Percentiles rank a stretch among this genome's conserved stretches.
Evolutionary conservation across 2,797 vertebrate genomes (phyloP).

Genomic region (Melanogrammus aeglefinus): DNA sequence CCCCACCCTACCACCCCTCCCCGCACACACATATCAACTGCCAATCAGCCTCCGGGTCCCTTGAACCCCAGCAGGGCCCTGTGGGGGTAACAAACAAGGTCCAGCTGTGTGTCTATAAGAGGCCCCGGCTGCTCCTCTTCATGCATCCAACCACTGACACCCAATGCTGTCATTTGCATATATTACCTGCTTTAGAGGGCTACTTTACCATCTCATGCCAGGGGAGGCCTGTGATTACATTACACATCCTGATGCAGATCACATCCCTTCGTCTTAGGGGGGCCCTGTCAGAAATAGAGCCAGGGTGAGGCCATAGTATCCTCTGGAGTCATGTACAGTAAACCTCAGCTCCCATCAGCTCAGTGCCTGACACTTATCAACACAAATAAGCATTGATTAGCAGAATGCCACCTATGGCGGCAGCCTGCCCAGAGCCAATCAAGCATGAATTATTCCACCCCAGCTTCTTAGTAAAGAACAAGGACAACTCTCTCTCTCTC

Average conservation of each 20-base stretch:
- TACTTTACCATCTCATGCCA: conserved; percentile 47
- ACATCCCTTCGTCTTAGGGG: conserved; percentile 62
- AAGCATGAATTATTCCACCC: conserved; percentile 41
- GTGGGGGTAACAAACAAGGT: conserved; percentile 12
- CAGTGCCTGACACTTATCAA: conserved; percentile 45
- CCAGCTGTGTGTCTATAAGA: conserved; percentile 26
- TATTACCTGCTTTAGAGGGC: conserved; percentile 59
- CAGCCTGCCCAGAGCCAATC: conserved; percentile 27
- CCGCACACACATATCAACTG: conserved; percentile 34
- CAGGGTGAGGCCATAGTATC: neutral
- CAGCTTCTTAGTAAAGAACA: conserved; percentile 44
- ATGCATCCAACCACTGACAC: conserved; percentile 43
- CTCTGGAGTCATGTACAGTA: neutral
- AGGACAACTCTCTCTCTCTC: conserved; percentile 27
- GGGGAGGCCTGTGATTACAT: conserved; percentile 75
- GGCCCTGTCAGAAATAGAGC: conserved; percentile 39
- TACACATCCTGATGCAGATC: conserved; percentile 71
- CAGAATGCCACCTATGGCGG: conserved; percentile 23
- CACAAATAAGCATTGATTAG: conserved; percentile 55
- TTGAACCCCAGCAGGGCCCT: conserved; percentile 12
- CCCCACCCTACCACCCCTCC: too few species aligned
- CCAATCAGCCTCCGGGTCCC: conserved; percentile 26
- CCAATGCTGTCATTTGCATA: conserved; percentile 56
- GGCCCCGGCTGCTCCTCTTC: conserved; percentile 36
- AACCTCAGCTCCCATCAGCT: conserved; percentile 37